A percentile compares a stretch with the other conserved stretches of the same genome.
Evolutionary conservation across 1,140 invertebrate genomes (phyloP).

Genomic region (Drosophila micromelanica): DNA sequence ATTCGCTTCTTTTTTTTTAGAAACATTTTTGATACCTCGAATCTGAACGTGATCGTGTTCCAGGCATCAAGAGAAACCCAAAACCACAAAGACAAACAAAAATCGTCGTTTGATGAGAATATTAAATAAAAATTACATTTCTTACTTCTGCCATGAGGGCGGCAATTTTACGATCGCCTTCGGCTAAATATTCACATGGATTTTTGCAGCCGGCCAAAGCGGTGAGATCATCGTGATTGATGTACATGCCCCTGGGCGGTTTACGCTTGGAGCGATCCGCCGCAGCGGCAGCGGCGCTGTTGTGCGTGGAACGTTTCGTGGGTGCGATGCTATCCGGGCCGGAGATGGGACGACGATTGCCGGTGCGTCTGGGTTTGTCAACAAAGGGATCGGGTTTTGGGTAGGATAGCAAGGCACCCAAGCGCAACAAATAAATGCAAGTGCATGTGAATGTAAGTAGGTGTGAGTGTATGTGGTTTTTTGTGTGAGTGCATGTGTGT

Average conservation of each 20-base stretch:
- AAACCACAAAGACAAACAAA: too few species aligned
- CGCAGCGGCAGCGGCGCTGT: slow-evolving; percentile 77
- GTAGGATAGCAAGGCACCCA: slow-evolving; percentile 77
- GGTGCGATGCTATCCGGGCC: slow-evolving; percentile 85
- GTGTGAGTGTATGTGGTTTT: too few species aligned
- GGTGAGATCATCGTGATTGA: slow-evolving; percentile 97
- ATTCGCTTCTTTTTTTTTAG: too few species aligned
- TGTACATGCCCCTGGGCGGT: slow-evolving; percentile 97
- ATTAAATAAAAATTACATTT: slow-evolving; percentile 55
- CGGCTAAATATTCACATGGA: slow-evolving; percentile 90
- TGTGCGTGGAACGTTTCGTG: slow-evolving; percentile 81
- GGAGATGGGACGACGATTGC: slow-evolving; percentile 90
- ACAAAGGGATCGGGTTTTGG: too few species aligned
- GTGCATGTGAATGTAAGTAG: neutral
- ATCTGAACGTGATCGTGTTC: too few species aligned
- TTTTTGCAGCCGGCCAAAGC: slow-evolving; percentile 89
- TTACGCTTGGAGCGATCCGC: slow-evolving; percentile 93
- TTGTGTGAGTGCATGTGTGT: too few species aligned
- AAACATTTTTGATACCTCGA: too few species aligned
- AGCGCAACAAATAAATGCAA: neutral
- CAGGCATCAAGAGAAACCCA: too few species aligned
- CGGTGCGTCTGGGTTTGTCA: too few species aligned
- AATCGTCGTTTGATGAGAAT: too few species aligned
- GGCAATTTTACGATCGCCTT: slow-evolving; percentile 96
- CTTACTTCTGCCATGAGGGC: slow-evolving; percentile 97